Percentiles rank a stretch among this genome's conserved stretches.
These are phyloP conservation scores for Heliocidaris erythrogramma DNA, from an alignment of 35 echinoderm and acorn worm species.

Conservation along the genomic window DNA sequence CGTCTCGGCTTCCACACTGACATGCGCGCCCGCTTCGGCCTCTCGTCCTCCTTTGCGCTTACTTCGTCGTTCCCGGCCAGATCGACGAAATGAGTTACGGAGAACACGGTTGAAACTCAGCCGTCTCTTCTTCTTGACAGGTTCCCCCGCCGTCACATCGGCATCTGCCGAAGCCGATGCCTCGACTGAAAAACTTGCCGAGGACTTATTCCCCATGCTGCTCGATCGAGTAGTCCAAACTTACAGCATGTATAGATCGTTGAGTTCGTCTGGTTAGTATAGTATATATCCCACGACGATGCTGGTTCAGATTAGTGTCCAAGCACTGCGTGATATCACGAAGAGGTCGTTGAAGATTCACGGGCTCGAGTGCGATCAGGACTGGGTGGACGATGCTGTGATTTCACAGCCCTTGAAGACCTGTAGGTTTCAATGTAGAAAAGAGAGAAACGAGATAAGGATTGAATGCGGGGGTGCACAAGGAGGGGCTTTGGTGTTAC, in stretches of 20 bases:
- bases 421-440: slow-evolving; percentile 15
- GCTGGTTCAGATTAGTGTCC: slow-evolving; percentile 12
- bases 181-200: slow-evolving; percentile 33
- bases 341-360: background rate
- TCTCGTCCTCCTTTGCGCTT: slow-evolving; percentile 22
- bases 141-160: slow-evolving; percentile 50
- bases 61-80: slow-evolving; percentile 46
- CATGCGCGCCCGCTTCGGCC: slow-evolving; percentile 18
- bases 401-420: slow-evolving; percentile 45
- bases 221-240: background rate
- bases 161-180: slow-evolving; percentile 23
- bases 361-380: slow-evolving; percentile 30
- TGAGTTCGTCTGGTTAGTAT: background rate
- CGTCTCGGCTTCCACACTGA: slow-evolving; percentile 24
- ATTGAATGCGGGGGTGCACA: slow-evolving; percentile 30
- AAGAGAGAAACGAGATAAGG: background rate
- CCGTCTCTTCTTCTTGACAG: slow-evolving; percentile 42
- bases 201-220: slow-evolving; percentile 51
- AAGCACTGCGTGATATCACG: background rate
- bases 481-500: slow-evolving; percentile 12
- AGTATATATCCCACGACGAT: background rate
- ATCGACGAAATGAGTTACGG: slow-evolving; percentile 36
- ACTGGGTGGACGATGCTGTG: slow-evolving; percentile 1
- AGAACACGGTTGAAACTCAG: slow-evolving; percentile 48
- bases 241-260: slow-evolving; percentile 36